Conservation (phyloP, 2,888 invertebrate genomes). For the Drosophila acutilabella region DNA sequence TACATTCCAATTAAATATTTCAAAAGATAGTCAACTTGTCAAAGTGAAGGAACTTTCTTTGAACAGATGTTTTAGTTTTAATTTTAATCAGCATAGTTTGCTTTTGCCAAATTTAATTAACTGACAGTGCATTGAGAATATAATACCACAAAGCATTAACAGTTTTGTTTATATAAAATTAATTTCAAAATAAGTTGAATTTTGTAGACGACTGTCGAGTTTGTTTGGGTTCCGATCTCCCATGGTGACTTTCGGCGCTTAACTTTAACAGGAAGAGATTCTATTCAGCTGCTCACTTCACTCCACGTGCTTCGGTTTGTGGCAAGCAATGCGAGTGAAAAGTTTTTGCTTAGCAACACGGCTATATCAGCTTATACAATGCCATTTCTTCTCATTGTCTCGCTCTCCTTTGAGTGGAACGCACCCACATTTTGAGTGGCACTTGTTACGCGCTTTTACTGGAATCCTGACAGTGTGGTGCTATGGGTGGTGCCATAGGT, state of each 20-base stretch:
- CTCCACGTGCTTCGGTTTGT: background rate
- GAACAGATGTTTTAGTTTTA: background rate
- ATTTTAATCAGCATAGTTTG: slow-evolving; percentile 16
- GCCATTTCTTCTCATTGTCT: slow-evolving; percentile 48
- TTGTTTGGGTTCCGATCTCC: background rate
- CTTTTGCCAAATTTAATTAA: slow-evolving; percentile 32
- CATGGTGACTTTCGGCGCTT: background rate
- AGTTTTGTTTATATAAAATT: too few species aligned
- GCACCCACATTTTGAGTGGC: slow-evolving; percentile 56
- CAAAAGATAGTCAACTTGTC: background rate
- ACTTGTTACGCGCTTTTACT: slow-evolving; percentile 66
- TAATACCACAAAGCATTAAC: slow-evolving; percentile 2
- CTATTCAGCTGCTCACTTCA: background rate
- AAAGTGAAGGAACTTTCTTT: slow-evolving; percentile 14
- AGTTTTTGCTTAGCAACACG: slow-evolving; percentile 53
- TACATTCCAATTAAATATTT: background rate
- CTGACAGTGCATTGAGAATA: background rate
- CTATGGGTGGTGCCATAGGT: background rate
- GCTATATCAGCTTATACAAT: slow-evolving; percentile 62
- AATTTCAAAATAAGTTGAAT: background rate
- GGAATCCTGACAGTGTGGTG: slow-evolving; percentile 6
- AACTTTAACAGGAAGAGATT: background rate
- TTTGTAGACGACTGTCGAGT: background rate
- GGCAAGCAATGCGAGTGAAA: slow-evolving; percentile 71
- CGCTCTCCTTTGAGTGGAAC: slow-evolving; percentile 14